Evolutionary conservation across 2,888 invertebrate species (phyloP), one percentile per base, ranked within the genome.

Genomic region (Bursaphelenchus okinawaensis): DNA sequence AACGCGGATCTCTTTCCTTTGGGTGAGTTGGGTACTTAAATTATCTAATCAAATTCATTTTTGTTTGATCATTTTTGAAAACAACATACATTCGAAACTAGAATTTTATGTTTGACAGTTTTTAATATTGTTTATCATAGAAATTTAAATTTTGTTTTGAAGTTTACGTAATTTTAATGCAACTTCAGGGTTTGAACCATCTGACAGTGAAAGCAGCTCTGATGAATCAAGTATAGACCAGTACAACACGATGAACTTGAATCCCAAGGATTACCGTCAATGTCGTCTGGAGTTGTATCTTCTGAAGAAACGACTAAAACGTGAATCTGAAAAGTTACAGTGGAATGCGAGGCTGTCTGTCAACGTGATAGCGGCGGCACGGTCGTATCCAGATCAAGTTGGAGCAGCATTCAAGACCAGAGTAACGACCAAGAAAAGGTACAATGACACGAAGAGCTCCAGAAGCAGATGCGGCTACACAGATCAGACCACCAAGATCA

Each of bases 151-250:
- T 19, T 8, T 50, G 51, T 7, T 50, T 59, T 40, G 2, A n/a
- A n/a, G n/a, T n/a, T n/a, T n/a, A n/a, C n/a, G n/a, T n/a, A n/a
- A n/a, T 1, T 22, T 29, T 6, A 23, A 26, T 4, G 8, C 26
- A 16, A 12, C 64, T 69, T 63, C 62, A 77, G 78, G 78, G 7
- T 67, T 79, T 40, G 80, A 81, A 63, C 78, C 77, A 19, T 79
- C 79, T 20, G 75, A 75, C 65, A 78, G 78, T 57, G 79, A 80
- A 51, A 66, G 66, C 9, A 72, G 62, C 9, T 75, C 75, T 28
- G 74, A 75, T 31, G 75, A 75, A 29, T 65, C 67, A 8, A 27
- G 52, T 19, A 7, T 20, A 56, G 24, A 58, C 20, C 27, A 26
- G 19, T 23, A 50, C 20, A 60, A 50, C n/a, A 8, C 57, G 55